These are phyloP conservation scores for Apis laboriosa DNA, from an alignment of 1,140 invertebrate genomes.

Conservation along the genomic window DNA sequence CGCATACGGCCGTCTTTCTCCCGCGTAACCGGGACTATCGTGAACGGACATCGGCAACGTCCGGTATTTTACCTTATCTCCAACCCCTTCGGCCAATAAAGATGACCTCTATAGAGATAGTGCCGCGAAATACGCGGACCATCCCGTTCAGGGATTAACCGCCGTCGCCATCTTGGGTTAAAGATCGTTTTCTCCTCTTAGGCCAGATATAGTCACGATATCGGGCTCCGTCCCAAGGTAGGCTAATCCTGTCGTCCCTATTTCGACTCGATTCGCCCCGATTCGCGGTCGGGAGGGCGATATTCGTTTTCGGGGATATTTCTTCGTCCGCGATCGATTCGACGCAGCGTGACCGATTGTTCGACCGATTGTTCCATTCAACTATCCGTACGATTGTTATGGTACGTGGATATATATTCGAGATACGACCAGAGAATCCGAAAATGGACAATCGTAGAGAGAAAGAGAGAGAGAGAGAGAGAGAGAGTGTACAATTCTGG, in stretches of 20 bases:
- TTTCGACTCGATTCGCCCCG: constrained; percentile 4
- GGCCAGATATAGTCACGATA: constrained; percentile 56
- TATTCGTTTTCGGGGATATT: constrained; percentile 44
- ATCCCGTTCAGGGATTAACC: constrained; percentile 71
- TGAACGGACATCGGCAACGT: constrained; percentile 61
- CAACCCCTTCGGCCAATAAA: constrained; percentile 73
- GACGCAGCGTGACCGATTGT: constrained; percentile 5
- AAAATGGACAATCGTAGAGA: background rate
- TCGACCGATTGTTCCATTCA: background rate
- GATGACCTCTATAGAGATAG: constrained; percentile 72
- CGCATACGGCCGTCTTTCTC: constrained; percentile 24
- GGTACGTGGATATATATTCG: background rate
- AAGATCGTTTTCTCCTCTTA: constrained; percentile 63
- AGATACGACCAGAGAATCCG: background rate
- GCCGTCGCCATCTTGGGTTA: constrained; percentile 65
- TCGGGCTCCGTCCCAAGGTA: constrained; percentile 26
- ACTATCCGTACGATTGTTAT: background rate
- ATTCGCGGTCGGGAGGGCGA: background rate
- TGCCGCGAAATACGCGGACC: constrained; percentile 68
- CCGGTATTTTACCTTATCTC: constrained; percentile 73
- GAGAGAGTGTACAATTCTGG: background rate
- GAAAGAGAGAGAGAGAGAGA: constrained; percentile 6
- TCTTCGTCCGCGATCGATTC: constrained; percentile 19
- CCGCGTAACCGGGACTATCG: constrained; percentile 55
- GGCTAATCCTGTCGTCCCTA: constrained; percentile 43